These are phyloP conservation scores for Theocolax elegans DNA, from an alignment of 1,140 invertebrate genomes.

Conservation along the genomic window DNA sequence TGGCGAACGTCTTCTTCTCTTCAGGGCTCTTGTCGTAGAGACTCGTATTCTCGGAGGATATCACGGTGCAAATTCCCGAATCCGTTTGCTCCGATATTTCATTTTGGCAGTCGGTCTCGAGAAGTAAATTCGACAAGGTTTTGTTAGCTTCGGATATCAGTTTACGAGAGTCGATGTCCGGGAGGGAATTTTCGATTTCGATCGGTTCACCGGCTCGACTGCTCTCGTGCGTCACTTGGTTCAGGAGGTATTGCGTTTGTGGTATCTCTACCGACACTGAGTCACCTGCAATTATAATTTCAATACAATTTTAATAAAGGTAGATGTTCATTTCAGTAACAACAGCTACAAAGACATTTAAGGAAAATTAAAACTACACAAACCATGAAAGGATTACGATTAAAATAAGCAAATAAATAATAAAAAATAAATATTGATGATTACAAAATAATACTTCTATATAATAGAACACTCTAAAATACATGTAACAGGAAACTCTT, in stretches of 20 bases:
- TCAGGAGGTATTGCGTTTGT: slow-evolving; percentile 59
- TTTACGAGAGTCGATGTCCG: slow-evolving; percentile 67
- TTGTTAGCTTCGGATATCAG: slow-evolving; percentile 75
- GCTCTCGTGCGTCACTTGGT: slow-evolving; percentile 61
- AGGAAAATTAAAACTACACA: too few relatives aligned
- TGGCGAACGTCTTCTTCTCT: slow-evolving; percentile 61
- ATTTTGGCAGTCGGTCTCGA: slow-evolving; percentile 67
- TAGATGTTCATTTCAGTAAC: too few relatives aligned
- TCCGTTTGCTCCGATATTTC: slow-evolving; percentile 71
- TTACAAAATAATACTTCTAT: too few relatives aligned
- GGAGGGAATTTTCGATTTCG: slow-evolving; percentile 65
- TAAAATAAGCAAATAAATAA: too few relatives aligned
- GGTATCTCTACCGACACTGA: slow-evolving; percentile 39
- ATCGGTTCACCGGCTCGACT: slow-evolving; percentile 54
- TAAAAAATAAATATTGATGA: too few relatives aligned
- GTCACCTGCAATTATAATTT: slow-evolving; percentile 34
- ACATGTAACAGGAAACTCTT: too few relatives aligned
- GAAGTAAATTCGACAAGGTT: slow-evolving; percentile 71
- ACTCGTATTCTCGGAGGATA: slow-evolving; percentile 74
- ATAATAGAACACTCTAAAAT: too few relatives aligned
- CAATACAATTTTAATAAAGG: too few relatives aligned
- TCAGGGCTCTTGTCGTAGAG: slow-evolving; percentile 68
- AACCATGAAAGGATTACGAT: too few relatives aligned
- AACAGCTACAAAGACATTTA: too few relatives aligned
- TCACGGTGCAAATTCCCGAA: slow-evolving; percentile 75